Base-by-base conservation (phyloP, 2,888 invertebrate species). In the Lysandra coridon region DNA sequence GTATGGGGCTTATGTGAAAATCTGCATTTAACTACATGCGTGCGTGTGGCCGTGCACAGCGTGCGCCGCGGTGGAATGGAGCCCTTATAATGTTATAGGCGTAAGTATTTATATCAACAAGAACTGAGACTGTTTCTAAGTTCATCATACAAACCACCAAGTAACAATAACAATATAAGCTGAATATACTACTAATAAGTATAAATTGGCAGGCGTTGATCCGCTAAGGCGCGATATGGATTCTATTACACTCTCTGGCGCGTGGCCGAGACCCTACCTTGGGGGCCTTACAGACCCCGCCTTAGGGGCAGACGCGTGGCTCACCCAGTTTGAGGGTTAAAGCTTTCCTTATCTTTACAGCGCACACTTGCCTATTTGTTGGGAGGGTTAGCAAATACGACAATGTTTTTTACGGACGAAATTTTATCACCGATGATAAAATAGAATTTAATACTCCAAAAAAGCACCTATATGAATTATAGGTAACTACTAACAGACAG, bases 331-430 rank as follows among this genome's bases (percentile, higher is more conserved):
- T 69, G 33, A 69, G 69, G 69, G 69, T 69, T 69, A 69, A 30
- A 37, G 69, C 69, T 69, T 33, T 33, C 69, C 69, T 69, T 69
- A 69, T 69, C 69, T 69, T 33, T 37, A 23, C 69, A 69, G 69
- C 33, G 33, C 69, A 69, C 69, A 69, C 69, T 69, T 37, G 69
- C 69, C 69, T 33, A 69, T 69, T 69, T 69, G 33, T 69, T 69
- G 4, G 23, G 69, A 69, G 33, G 14, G 33, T 69, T 14, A 37
- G 69, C 33, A 14, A 37, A 69, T 33, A 14, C 69, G 64, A 64
- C 12, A 12, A 33, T 57, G 57, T 57, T 57, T 17, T 40, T 17
- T 17, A 17, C 57, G 57, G 4, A 14, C 12, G 17, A 57, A 57
- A 57, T 4, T 57, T 4, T 57, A 17, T 57, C 17, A 49, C 49